Evolutionary conservation across 2,797 vertebrate genomes (phyloP), one percentile per base, ranked within the genome.

Genomic region (Buphagus erythrorhynchus): DNA sequence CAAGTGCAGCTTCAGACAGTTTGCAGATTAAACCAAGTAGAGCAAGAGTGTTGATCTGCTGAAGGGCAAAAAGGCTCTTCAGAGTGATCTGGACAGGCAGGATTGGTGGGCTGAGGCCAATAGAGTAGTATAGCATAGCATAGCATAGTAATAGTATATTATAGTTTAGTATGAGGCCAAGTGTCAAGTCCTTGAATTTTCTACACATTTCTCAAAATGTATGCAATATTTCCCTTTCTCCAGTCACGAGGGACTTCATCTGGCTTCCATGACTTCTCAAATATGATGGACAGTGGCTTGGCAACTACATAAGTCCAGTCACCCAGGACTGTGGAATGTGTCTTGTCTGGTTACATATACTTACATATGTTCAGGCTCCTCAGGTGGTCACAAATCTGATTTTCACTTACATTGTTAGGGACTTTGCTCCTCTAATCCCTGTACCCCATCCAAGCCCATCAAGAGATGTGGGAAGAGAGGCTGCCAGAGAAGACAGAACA

Each of bases 81-180:
- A 69, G 16, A 57, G 20, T 5, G 3, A 33, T 45, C 16, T 63
- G 28, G 16, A 45, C 16, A 38, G 52, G 31, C 33, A 36, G 16
- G 19, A 48, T 52, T 26, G 20, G 18, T 25, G 16, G 13, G 29
- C 6, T 0, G 1, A 62, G 9, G 17, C 1, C 10, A 54, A 16
- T 40, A 40, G 40, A 24, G 13, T 31, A 26, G 38, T 11, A 9
- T 33, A 7, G 33, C 18, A 57, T 11, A 18, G 33, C 7, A 38
- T 6, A 13, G 14, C 12, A 48, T 7, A 51, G 11, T 10, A 33
- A 33, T 5, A 20, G 5, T 26, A 20, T 26, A 22, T 33, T 22
- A 29, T 9, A 31, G 9, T 31, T 9, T 5, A 26, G 2, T 26
- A 22, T 31, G 9, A 54, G 29, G 11, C 11, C 9, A 62, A 25